A percentile compares a stretch with the other conserved stretches of the same genome.
Conservation (phyloP, 2,113 vertebrate genomes). For the Potamarius usumacintae region DNA sequence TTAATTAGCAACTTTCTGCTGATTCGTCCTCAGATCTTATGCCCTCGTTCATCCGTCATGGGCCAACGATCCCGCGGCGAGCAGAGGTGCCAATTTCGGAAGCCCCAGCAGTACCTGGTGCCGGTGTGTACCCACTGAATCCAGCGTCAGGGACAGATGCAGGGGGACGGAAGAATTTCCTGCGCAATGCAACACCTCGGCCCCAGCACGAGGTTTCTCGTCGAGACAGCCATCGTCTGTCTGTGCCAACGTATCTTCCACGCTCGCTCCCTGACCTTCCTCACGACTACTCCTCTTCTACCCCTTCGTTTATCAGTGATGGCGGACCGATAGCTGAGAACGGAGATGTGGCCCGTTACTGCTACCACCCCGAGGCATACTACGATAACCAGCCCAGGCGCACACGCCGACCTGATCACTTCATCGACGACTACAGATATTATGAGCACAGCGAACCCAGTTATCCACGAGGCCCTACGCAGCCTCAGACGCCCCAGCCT, state of each 20-base stretch:
- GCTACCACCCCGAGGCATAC: conserved; percentile 80
- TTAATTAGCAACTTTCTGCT: background rate
- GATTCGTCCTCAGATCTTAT: conserved; percentile 82
- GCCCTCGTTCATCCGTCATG: conserved; percentile 98
- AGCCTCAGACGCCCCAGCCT: conserved; percentile 73
- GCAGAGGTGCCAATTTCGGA: conserved; percentile 82
- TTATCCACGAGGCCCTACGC: conserved; percentile 81
- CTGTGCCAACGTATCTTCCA: conserved; percentile 87
- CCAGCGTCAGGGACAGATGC: conserved; percentile 69
- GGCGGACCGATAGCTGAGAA: conserved; percentile 81
- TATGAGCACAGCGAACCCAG: conserved; percentile 84
- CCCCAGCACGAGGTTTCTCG: conserved; percentile 84
- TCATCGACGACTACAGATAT: conserved; percentile 88
- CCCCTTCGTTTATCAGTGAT: conserved; percentile 87
- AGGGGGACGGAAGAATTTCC: conserved; percentile 85
- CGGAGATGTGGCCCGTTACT: conserved; percentile 83
- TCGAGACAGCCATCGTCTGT: conserved; percentile 90
- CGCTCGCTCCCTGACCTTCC: conserved; percentile 84
- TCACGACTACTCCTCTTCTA: conserved; percentile 84
- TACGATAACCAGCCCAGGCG: conserved; percentile 75
- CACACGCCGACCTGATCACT: conserved; percentile 74
- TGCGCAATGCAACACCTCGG: conserved; percentile 80
- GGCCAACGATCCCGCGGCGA: conserved; percentile 92
- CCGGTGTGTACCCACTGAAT: conserved; percentile 61
- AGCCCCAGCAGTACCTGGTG: conserved; percentile 59